These are phyloP conservation scores for Hirudinaria manillensis DNA, from an alignment of 2,888 invertebrate species.

Conservation along the genomic window DNA sequence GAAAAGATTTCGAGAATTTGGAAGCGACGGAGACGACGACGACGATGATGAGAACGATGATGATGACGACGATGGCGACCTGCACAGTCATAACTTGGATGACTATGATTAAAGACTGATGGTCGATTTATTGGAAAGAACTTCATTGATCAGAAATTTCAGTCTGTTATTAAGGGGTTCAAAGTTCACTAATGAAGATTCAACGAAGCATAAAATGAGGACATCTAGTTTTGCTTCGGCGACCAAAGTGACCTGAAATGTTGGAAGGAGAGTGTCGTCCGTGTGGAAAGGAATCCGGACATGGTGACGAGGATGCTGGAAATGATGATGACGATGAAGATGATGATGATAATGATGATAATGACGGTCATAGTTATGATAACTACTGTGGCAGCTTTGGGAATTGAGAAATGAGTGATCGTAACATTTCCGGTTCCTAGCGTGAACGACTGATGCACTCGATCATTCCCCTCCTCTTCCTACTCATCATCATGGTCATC, in stretches of 20 bases:
- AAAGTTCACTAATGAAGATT: not conserved
- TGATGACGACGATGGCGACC: conserved; percentile 10
- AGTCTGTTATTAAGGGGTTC: not conserved
- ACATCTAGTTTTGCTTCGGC: not conserved
- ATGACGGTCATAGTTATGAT: not conserved
- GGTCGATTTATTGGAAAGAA: not conserved
- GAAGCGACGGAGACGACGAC: not conserved
- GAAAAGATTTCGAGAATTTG: not conserved
- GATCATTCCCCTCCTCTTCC: not conserved
- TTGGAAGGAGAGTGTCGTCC: not conserved
- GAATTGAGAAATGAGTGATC: no score
- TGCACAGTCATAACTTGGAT: not conserved
- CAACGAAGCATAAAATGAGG: conserved; percentile 1
- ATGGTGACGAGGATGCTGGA: no score
- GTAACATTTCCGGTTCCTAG: no score
- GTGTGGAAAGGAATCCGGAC: no score
- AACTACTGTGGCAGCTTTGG: not conserved
- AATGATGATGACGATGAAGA: not conserved
- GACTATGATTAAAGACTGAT: not conserved
- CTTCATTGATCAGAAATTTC: no score
- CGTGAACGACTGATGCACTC: not conserved
- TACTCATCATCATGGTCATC: not conserved
- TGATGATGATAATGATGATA: conserved; percentile 5
- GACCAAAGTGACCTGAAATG: not conserved
- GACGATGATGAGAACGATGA: conserved; percentile 4